Conservation (phyloP, 2,797 vertebrate species). For the Epinephelus awoara region DNA sequence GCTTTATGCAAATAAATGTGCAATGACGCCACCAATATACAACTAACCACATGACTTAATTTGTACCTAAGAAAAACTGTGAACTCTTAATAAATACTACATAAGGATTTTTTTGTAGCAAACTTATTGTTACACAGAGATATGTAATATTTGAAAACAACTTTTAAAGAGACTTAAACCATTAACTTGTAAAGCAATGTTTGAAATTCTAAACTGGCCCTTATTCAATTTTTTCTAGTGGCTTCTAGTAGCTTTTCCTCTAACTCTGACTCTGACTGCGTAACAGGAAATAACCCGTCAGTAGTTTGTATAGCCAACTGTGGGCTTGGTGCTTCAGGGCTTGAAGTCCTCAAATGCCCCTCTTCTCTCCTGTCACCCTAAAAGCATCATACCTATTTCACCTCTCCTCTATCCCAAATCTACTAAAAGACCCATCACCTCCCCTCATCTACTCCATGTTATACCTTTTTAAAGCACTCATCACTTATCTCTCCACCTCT, state of each 20-base stretch:
- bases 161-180: not conserved
- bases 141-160: not conserved
- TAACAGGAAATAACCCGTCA: constrained; percentile 1
- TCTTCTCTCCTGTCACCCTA: constrained; percentile 25
- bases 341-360: constrained; percentile 18
- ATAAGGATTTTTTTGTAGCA: too few species aligned
- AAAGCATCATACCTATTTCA: constrained; percentile 34
- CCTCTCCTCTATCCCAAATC: constrained; percentile 37
- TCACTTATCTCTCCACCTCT: constrained; percentile 31
- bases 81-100: too few species aligned
- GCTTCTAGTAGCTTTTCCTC: not conserved
- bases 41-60: too few species aligned
- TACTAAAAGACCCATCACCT: constrained; percentile 39
- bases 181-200: not conserved
- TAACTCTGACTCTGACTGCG: not conserved
- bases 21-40: too few species aligned
- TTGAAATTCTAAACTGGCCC: not conserved
- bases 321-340: constrained; percentile 5
- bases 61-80: too few species aligned
- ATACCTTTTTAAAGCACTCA: constrained; percentile 42
- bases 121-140: too few species aligned
- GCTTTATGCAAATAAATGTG: too few species aligned
- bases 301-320: not conserved
- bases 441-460: constrained; percentile 33
- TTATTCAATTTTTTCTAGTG: not conserved